These are phyloP conservation scores for Hippocampus kuda DNA, from an alignment of 2,797 vertebrate species.

Conservation along the genomic window DNA sequence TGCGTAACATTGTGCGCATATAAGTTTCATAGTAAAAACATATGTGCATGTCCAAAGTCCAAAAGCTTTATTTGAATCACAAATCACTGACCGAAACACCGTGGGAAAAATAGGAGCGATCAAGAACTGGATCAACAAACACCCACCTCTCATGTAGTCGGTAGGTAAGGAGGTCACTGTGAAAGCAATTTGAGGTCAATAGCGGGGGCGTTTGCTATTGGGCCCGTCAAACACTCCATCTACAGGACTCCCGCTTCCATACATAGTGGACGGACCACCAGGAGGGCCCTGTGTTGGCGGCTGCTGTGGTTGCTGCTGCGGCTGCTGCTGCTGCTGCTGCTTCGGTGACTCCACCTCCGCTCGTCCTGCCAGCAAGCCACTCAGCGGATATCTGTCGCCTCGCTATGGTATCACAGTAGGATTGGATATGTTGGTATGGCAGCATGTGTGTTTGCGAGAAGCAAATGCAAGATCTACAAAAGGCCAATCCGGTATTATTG, in stretches of 20 bases:
- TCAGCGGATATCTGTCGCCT: slow-evolving; percentile 81
- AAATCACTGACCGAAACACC: not conserved
- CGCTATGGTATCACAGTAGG: slow-evolving; percentile 59
- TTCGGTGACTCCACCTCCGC: slow-evolving; percentile 80
- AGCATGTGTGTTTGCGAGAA: not conserved
- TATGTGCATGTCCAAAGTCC: too few relatives aligned
- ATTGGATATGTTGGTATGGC: not conserved
- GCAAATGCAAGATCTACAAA: not conserved
- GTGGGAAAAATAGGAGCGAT: not conserved
- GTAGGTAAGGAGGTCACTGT: not conserved
- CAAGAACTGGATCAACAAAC: not conserved
- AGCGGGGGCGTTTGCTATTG: slow-evolving; percentile 87
- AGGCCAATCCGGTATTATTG: not conserved
- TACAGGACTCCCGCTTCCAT: slow-evolving; percentile 79
- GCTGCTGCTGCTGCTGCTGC: slow-evolving; percentile 56
- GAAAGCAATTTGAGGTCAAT: slow-evolving; percentile 46
- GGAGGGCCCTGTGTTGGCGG: slow-evolving; percentile 44
- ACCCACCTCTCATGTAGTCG: not conserved
- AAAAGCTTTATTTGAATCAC: not conserved
- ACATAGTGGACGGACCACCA: slow-evolving; percentile 67
- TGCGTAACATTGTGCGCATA: not conserved
- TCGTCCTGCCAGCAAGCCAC: slow-evolving; percentile 75
- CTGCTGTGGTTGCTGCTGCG: slow-evolving; percentile 39
- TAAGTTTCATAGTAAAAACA: not conserved
- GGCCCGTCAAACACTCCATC: slow-evolving; percentile 80